Evolutionary conservation across 2,888 invertebrate genomes (phyloP).

Genomic region (Syritta pipiens): DNA sequence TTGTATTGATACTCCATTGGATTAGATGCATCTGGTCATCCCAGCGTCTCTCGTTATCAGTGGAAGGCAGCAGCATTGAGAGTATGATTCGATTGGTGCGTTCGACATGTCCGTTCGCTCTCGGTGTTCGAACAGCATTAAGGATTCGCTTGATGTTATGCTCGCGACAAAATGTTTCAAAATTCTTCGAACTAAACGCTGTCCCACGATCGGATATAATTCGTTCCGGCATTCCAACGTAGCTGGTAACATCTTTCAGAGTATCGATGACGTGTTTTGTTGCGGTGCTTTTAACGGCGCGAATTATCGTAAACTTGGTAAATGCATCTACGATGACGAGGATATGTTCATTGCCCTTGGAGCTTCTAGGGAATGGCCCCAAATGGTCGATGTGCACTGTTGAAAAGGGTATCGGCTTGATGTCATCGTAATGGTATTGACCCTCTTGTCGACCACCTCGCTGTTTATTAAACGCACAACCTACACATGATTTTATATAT

Average conservation of each 20-base stretch:
- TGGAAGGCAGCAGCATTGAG: slow-evolving; percentile 1
- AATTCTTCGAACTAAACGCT: slow-evolving; percentile 68
- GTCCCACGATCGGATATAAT: slow-evolving; percentile 72
- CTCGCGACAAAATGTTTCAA: slow-evolving; percentile 61
- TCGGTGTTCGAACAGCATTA: slow-evolving; percentile 70
- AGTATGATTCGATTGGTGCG: slow-evolving; percentile 33
- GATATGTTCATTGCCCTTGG: slow-evolving; percentile 34
- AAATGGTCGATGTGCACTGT: background rate
- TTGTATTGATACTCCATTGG: slow-evolving; percentile 4
- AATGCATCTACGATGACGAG: slow-evolving; percentile 45
- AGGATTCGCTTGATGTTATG: slow-evolving; percentile 70
- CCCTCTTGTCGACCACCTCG: slow-evolving; percentile 45
- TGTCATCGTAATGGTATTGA: slow-evolving; percentile 41
- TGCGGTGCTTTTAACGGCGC: slow-evolving; percentile 40
- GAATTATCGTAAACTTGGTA: slow-evolving; percentile 37
- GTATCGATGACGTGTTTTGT: slow-evolving; percentile 32
- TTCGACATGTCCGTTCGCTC: slow-evolving; percentile 69
- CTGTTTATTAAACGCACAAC: slow-evolving; percentile 75
- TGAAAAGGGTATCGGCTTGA: slow-evolving; percentile 23
- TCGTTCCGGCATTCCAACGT: slow-evolving; percentile 70
- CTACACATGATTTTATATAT: slow-evolving; percentile 72
- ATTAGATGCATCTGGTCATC: background rate
- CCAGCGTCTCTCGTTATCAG: background rate
- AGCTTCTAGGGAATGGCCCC: slow-evolving; percentile 43
- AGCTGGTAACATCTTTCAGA: slow-evolving; percentile 28